Evolutionary conservation across 2,888 invertebrate genomes (phyloP).

Genomic region (Cyclophora albipunctata): DNA sequence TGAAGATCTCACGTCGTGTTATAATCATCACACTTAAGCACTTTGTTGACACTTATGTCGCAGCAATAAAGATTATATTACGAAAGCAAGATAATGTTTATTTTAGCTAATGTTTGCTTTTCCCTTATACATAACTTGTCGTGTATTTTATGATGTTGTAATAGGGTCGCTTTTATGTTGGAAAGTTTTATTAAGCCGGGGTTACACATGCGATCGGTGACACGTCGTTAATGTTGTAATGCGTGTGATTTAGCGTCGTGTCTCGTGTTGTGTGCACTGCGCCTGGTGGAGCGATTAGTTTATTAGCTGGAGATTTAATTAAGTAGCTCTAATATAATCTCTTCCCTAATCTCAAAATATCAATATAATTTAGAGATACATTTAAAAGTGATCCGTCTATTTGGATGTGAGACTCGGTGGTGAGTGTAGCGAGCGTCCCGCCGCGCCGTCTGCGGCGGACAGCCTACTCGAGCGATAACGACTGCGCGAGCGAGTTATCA

Average conservation of each 20-base stretch:
- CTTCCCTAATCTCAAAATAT: too few species aligned
- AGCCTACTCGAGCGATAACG: too few species aligned
- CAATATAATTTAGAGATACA: too few species aligned
- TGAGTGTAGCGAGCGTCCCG: too few species aligned
- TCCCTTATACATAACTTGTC: neutral
- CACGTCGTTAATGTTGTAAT: slow-evolving; percentile 13
- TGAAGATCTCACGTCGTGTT: slow-evolving; percentile 7
- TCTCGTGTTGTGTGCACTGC: neutral
- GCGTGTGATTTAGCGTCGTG: slow-evolving; percentile 13
- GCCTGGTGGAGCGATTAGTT: slow-evolving; percentile 1
- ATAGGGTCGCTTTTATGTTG: slow-evolving; percentile 4
- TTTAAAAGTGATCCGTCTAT: too few species aligned
- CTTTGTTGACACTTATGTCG: slow-evolving; percentile 7
- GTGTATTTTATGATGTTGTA: neutral
- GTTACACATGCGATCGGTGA: slow-evolving; percentile 8
- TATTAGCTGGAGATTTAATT: slow-evolving; percentile 5
- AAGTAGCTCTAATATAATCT: too few species aligned
- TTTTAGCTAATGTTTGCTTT: slow-evolving; percentile 6
- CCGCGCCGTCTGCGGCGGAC: too few species aligned
- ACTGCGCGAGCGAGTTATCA: too few species aligned
- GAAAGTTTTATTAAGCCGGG: neutral
- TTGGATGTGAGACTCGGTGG: too few species aligned
- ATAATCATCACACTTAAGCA: slow-evolving; percentile 7
- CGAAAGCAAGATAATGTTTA: slow-evolving; percentile 11
- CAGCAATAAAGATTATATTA: slow-evolving; percentile 11